Conservation (phyloP, 1,140 invertebrate species). For the Drosophila azteca region DNA sequence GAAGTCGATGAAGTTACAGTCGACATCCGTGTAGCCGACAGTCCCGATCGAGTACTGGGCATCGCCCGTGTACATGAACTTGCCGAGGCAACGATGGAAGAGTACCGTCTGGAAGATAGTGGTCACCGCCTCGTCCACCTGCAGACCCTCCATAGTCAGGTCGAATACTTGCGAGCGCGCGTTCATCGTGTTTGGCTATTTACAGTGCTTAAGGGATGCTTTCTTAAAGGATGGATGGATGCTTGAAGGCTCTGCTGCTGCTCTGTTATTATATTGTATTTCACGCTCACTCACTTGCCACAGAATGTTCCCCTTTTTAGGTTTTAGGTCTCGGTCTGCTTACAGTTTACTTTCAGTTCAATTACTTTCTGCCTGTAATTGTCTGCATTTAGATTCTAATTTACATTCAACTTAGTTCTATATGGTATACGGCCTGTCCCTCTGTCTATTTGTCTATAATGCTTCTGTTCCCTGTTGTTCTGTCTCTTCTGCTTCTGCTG, state of each 20-base stretch:
- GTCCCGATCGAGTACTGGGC: slow-evolving; percentile 97
- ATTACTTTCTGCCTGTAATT: neutral
- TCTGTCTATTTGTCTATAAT: slow-evolving; percentile 16
- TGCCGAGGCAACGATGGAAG: slow-evolving; percentile 96
- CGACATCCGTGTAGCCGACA: slow-evolving; percentile 96
- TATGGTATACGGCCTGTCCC: neutral
- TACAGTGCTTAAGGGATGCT: slow-evolving; percentile 6
- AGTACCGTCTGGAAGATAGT: slow-evolving; percentile 98
- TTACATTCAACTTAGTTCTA: slow-evolving; percentile 3
- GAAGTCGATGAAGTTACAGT: slow-evolving; percentile 98
- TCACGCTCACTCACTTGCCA: slow-evolving; percentile 1
- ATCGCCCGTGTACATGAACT: slow-evolving; percentile 97
- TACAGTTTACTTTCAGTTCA: slow-evolving; percentile 6
- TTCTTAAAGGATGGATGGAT: neutral
- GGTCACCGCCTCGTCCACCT: slow-evolving; percentile 97
- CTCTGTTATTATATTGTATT: slow-evolving; percentile 9
- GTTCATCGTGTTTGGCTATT: slow-evolving; percentile 88
- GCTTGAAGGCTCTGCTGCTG: slow-evolving; percentile 5
- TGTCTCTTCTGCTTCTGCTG: neutral
- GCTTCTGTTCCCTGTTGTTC: slow-evolving; percentile 24
- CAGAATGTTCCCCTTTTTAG: neutral
- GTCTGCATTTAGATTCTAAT: too few relatives aligned
- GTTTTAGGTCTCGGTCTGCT: slow-evolving; percentile 4
- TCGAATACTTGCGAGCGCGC: slow-evolving; percentile 94
- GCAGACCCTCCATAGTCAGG: slow-evolving; percentile 94